These are phyloP conservation scores for Cliona cf. orientalis DNA, from an alignment of 37 sponge, comb jelly and placozoan genomes.

Conservation along the genomic window DNA sequence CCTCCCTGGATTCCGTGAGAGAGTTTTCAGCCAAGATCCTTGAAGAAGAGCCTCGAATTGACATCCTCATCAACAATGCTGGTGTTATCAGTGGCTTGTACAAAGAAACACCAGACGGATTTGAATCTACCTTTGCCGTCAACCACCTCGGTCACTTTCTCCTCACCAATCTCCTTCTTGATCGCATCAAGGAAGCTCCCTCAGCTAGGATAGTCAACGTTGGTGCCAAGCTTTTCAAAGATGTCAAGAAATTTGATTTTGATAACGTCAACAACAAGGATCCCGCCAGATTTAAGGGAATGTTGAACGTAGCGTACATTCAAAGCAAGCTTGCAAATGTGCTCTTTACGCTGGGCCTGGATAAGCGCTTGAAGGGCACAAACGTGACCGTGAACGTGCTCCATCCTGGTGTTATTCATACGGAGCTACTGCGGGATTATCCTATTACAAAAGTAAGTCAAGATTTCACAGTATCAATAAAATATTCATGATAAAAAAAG, in stretches of 20 bases:
- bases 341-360: constrained; percentile 77
- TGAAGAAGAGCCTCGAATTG: constrained; percentile 46
- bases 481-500: too few relatives aligned
- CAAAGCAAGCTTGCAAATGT: constrained; percentile 88
- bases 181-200: constrained; percentile 61
- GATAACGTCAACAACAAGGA: constrained; percentile 65
- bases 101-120: constrained; percentile 64
- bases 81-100: constrained; percentile 61
- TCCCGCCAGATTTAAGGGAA: neutral
- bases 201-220: constrained; percentile 80
- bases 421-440: constrained; percentile 58
- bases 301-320: constrained; percentile 34
- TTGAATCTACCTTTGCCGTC: constrained; percentile 59
- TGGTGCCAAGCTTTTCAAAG: constrained; percentile 49
- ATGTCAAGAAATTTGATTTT: constrained; percentile 52
- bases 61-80: constrained; percentile 84
- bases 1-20: constrained; percentile 65
- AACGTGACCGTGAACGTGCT: constrained; percentile 78
- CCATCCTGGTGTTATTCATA: constrained; percentile 78
- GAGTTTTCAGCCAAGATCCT: constrained; percentile 65
- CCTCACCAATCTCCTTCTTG: constrained; percentile 60
- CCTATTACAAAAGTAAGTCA: too few relatives aligned
- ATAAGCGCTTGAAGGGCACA: constrained; percentile 55
- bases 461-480: too few relatives aligned
- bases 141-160: constrained; percentile 79